Evolutionary conservation across 2,797 vertebrate genomes (phyloP).

Genomic region (Oophaga sylvatica): DNA sequence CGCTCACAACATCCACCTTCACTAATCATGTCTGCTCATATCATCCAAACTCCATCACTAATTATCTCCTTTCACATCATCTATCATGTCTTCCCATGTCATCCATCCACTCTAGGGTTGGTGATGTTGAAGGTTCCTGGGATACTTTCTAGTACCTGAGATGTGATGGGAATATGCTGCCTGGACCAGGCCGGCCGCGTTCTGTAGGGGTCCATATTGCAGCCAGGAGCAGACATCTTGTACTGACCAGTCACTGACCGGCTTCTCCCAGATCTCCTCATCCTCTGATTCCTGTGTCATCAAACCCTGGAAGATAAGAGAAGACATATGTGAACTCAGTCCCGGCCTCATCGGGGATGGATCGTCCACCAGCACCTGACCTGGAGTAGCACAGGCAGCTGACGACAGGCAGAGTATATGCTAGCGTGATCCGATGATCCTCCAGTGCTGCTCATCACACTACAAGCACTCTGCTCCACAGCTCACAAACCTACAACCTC

Average conservation of each 20-base stretch:
- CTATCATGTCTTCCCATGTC: background rate
- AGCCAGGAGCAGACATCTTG: constrained; percentile 52
- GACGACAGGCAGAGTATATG: no score
- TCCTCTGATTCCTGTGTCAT: background rate
- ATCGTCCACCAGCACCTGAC: no score
- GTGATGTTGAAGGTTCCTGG: background rate
- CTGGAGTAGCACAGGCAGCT: no score
- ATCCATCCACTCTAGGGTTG: background rate
- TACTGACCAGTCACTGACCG: constrained; percentile 48
- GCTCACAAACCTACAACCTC: no score
- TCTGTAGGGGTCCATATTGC: constrained; percentile 49
- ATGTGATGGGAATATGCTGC: constrained; percentile 46
- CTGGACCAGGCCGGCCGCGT: constrained; percentile 32
- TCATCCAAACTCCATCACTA: background rate
- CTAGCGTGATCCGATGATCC: no score
- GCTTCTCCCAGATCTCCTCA: constrained; percentile 55
- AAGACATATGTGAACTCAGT: no score
- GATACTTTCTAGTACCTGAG: background rate
- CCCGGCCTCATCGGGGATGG: no score
- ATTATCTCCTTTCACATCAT: background rate
- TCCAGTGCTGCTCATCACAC: no score
- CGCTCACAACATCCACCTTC: background rate
- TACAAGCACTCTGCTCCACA: no score
- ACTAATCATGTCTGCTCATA: background rate
- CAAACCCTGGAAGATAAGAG: background rate